phyloP scores from a whole-genome alignment of 2,888 invertebrate genomes.

The Pyrrhia umbra region DNA sequence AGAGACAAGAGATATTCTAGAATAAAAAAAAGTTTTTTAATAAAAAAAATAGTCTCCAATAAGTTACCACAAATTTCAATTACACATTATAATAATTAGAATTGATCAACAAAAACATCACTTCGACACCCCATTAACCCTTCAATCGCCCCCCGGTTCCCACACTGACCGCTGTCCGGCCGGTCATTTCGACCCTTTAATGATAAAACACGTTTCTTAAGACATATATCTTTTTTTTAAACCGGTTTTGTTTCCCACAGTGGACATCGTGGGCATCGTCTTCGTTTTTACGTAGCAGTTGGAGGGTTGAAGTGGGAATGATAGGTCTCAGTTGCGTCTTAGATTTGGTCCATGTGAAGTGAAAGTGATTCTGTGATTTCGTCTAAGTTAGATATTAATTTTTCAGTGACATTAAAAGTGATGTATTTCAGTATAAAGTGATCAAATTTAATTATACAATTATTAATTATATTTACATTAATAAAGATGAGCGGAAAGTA shows the following conservation, averaged over 20 bases:
- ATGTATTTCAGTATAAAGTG: too few relatives aligned
- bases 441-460: too few relatives aligned
- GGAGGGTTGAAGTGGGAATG: conserved; percentile 53
- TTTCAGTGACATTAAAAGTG: too few relatives aligned
- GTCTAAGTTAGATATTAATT: too few relatives aligned
- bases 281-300: conserved; percentile 65
- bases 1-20: too few relatives aligned
- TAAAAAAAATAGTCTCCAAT: too few relatives aligned
- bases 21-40: too few relatives aligned
- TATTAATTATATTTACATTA: neutral
- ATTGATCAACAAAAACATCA: conserved; percentile 42
- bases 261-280: conserved; percentile 60
- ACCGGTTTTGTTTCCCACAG: conserved; percentile 71
- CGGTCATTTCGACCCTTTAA: conserved; percentile 67
- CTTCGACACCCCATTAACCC: conserved; percentile 49
- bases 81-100: conserved; percentile 15
- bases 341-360: conserved; percentile 5
- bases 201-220: conserved; percentile 65
- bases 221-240: conserved; percentile 65
- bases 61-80: conserved; percentile 21
- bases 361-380: conserved; percentile 6
- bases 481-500: neutral
- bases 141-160: conserved; percentile 61
- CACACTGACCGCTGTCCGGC: conserved; percentile 76
- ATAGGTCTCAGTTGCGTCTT: conserved; percentile 12